These are phyloP conservation scores for Microchirus variegatus DNA, from an alignment of 2,797 vertebrate species.

Conservation along the genomic window DNA sequence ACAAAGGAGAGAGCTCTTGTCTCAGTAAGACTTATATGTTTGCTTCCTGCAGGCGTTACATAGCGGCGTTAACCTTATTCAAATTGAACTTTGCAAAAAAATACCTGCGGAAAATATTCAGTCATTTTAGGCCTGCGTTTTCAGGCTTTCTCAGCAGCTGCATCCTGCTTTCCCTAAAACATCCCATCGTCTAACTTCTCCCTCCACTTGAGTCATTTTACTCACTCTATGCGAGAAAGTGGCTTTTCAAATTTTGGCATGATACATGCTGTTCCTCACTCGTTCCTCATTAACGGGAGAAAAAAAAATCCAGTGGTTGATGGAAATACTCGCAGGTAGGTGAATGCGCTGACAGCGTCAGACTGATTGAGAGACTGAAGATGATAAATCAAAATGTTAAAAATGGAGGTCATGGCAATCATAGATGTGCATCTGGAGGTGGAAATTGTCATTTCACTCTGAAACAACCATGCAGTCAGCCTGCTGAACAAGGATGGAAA, in stretches of 20 bases:
- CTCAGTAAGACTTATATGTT: neutral
- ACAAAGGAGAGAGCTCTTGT: too few species aligned
- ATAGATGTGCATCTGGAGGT: constrained; percentile 45
- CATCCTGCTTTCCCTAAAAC: constrained; percentile 5
- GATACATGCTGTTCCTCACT: neutral
- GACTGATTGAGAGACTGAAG: constrained; percentile 34
- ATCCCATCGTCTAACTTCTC: neutral
- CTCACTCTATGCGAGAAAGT: neutral
- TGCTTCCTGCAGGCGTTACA: neutral
- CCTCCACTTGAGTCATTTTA: neutral
- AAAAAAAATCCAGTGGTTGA: constrained; percentile 13
- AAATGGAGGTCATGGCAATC: constrained; percentile 48
- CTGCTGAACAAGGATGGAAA: constrained; percentile 7
- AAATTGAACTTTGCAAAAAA: neutral
- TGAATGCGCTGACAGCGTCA: too few species aligned
- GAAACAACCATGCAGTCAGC: constrained; percentile 36
- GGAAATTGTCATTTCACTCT: constrained; percentile 56
- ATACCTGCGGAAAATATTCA: neutral
- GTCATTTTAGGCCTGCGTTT: neutral
- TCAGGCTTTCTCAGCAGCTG: constrained; percentile 4
- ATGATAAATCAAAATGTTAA: constrained; percentile 48
- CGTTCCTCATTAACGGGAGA: neutral
- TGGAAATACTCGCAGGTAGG: neutral
- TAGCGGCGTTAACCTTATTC: neutral
- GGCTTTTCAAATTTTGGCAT: too few species aligned